These are phyloP conservation scores for Paralvinella palmiformis DNA, from an alignment of 1,140 invertebrate genomes.

Conservation along the genomic window DNA sequence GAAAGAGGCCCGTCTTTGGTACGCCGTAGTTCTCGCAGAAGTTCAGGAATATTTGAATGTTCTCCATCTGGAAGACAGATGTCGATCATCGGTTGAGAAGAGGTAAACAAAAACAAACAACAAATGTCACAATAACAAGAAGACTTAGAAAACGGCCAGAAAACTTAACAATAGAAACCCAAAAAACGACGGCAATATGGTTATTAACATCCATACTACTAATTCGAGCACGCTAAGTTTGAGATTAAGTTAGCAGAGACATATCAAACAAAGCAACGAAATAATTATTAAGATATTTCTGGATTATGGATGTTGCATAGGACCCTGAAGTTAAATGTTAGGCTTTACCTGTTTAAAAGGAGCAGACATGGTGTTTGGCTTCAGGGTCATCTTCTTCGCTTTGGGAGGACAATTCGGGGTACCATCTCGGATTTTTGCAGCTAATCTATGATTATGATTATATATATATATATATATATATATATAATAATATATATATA, in stretches of 20 bases:
- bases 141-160: no score
- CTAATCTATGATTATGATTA: not conserved
- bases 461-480: not conserved
- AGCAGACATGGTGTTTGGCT: slow-evolving; percentile 21
- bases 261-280: no score
- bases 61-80: slow-evolving; percentile 33
- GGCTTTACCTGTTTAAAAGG: slow-evolving; percentile 22
- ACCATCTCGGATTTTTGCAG: slow-evolving; percentile 10
- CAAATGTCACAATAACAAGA: no score
- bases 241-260: no score
- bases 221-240: no score
- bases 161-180: no score
- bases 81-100: slow-evolving; percentile 17
- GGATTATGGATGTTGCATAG: no score
- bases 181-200: no score
- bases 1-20: slow-evolving; percentile 34
- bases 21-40: slow-evolving; percentile 33
- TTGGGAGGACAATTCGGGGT: slow-evolving; percentile 12
- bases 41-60: slow-evolving; percentile 34
- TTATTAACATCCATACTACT: no score
- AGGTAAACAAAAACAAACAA: no score
- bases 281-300: no score
- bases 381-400: slow-evolving; percentile 44
- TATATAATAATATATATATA: not conserved
- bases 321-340: no score